A percentile compares a stretch with the other conserved stretches of the same genome.
Conservation (phyloP, 2,888 invertebrate species). For the Synergus laeviventris region DNA sequence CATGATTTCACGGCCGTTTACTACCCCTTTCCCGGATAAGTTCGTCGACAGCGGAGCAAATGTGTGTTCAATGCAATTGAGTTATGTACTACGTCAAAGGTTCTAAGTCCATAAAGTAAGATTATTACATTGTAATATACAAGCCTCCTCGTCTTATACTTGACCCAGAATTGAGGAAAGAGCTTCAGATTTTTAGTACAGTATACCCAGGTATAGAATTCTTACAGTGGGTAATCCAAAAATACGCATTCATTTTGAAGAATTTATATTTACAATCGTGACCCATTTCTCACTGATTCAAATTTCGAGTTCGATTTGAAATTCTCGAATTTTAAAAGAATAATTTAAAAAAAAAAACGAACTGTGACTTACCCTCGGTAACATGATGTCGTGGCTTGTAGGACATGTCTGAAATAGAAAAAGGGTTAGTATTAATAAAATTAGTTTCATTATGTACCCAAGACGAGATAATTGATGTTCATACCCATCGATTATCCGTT, state of each 20-base stretch:
- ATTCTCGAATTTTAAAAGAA: too few species aligned
- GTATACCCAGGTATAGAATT: not conserved
- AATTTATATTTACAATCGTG: too few species aligned
- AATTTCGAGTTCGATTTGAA: too few species aligned
- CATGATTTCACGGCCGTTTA: constrained; percentile 51
- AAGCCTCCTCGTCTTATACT: not conserved
- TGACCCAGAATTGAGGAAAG: not conserved
- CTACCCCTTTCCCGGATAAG: constrained; percentile 12
- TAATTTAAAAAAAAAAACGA: not conserved
- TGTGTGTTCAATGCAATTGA: constrained; percentile 53
- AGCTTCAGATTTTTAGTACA: not conserved
- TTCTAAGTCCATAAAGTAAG: not conserved
- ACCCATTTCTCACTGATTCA: too few species aligned
- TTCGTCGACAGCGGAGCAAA: constrained; percentile 10
- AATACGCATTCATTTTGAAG: not conserved
- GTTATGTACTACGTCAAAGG: constrained; percentile 44
- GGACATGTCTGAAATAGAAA: constrained; percentile 81
- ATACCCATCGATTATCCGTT: constrained; percentile 40
- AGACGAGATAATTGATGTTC: not conserved
- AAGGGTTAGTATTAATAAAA: constrained; percentile 51
- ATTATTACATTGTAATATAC: not conserved
- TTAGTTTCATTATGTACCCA: constrained; percentile 12
- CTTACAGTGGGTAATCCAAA: not conserved
- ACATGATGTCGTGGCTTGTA: constrained; percentile 81
- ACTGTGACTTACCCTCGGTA: constrained; percentile 79